Evolutionary conservation across 2,113 vertebrate genomes (phyloP).

Genomic region (Ceuthmochares aereus): DNA sequence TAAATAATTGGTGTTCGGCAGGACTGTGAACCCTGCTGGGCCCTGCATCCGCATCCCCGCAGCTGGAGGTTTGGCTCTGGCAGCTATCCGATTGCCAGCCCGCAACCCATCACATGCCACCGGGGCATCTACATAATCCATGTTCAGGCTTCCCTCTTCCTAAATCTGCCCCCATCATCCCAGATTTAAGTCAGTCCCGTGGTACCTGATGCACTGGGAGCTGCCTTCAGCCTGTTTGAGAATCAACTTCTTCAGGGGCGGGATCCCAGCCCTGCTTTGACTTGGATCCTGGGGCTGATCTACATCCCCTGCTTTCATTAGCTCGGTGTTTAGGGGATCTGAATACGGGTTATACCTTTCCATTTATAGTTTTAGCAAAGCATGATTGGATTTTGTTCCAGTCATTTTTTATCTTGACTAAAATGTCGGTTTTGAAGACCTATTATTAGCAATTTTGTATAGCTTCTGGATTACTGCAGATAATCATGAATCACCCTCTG

Average conservation of each 20-base stretch:
- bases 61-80: background rate
- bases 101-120: background rate
- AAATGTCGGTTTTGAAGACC: conserved; percentile 57
- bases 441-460: conserved; percentile 69
- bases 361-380: conserved; percentile 61
- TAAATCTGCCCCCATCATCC: background rate
- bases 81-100: background rate
- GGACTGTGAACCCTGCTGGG: background rate
- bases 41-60: background rate
- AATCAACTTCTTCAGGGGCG: background rate
- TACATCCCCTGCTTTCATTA: conserved; percentile 17
- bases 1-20: background rate
- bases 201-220: background rate
- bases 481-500: conserved; percentile 72
- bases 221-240: background rate
- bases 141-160: background rate
- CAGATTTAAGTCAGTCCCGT: background rate
- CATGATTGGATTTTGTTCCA: conserved; percentile 48
- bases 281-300: background rate
- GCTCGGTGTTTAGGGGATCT: conserved; percentile 27
- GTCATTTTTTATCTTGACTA: conserved; percentile 57
- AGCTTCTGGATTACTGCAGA: conserved; percentile 66
- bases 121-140: background rate
- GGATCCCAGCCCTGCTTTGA: background rate
- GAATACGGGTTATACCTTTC: conserved; percentile 60